Evolutionary conservation across 2,888 invertebrate species (phyloP).

Genomic region (Smittia aterrima): DNA sequence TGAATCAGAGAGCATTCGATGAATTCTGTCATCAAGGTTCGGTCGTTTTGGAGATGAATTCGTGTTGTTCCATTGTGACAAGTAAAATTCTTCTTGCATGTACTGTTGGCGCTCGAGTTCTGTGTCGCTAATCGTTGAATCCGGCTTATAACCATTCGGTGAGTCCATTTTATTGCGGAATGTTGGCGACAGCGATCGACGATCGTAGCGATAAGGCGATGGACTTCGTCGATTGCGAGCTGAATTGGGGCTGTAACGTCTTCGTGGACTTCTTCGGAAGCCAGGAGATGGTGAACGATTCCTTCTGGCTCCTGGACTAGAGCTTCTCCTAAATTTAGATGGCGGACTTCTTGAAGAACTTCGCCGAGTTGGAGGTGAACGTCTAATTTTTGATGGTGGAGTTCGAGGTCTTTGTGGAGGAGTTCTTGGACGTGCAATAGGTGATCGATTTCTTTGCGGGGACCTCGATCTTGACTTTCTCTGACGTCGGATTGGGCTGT

Average conservation of each 20-base stretch:
- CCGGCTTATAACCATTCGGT: slow-evolving; percentile 20
- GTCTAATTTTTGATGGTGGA: slow-evolving; percentile 7
- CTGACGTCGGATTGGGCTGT: not conserved
- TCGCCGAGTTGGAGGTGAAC: not conserved
- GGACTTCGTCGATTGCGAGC: not conserved
- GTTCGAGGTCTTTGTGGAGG: slow-evolving; percentile 12
- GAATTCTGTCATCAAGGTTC: slow-evolving; percentile 27
- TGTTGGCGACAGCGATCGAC: slow-evolving; percentile 20
- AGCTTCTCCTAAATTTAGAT: not conserved
- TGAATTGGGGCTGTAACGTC: slow-evolving; percentile 10
- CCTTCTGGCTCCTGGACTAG: not conserved
- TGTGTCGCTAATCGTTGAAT: slow-evolving; percentile 36
- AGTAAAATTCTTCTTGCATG: slow-evolving; percentile 17
- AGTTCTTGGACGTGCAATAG: slow-evolving; percentile 3
- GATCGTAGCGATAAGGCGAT: slow-evolving; percentile 13
- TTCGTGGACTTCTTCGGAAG: not conserved
- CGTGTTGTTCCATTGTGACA: slow-evolving; percentile 6
- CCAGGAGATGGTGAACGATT: slow-evolving; percentile 7
- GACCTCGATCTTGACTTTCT: slow-evolving; percentile 20
- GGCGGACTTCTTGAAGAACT: slow-evolving; percentile 13
- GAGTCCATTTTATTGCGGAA: slow-evolving; percentile 26
- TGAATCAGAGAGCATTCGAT: slow-evolving; percentile 35
- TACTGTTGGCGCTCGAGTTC: slow-evolving; percentile 21
- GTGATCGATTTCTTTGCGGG: not conserved
- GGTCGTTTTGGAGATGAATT: slow-evolving; percentile 7